Evolutionary conservation across 1,140 invertebrate genomes (phyloP), one percentile per base, ranked within the genome.

Genomic region (Aphelenchoides fujianensis): DNA sequence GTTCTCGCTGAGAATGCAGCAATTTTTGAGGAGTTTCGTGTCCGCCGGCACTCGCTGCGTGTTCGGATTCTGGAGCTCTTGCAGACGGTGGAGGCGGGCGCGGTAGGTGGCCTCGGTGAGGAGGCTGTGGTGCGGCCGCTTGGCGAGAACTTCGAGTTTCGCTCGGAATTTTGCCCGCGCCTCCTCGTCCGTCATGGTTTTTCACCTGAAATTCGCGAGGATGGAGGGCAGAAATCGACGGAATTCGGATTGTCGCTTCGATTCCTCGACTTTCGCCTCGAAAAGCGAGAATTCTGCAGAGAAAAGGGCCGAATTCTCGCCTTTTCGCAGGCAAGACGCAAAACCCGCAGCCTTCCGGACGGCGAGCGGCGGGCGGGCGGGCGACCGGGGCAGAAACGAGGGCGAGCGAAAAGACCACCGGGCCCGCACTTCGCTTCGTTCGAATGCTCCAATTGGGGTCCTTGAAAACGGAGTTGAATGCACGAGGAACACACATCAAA

Each of bases 1-100:
- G 16, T 19, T 19, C 12, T 66, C 63, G 9, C 12, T 66, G 28
- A 36, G 16, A 16, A 66, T 12, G 36, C n/a, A 30, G 53, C 63
- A 66, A 3, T 66, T 66, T 37, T 66, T 66, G 12, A 66, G 34
- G 12, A 66, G 31, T 36, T 37, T 66, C 16, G 30, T 9, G 53
- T 66, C 63, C 31, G 31, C 16, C 7, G 27, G 32, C 28, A 32
- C 34, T 34, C 31, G 12, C 32, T 31, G 31, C 23, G 32, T 30
- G 19, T 66, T 12, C 12, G 41, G 41, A 48, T 48, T 23, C 23
- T 48, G 41, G 23, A 48, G 41, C 12, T 16, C 12, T 23, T 48
- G 41, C 23, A 48, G 23, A 48, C 41, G 41, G 12, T 48, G 12
- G 12, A 48, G 41, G 12, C 41, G 41, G 23, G 41, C 12, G 12